A percentile compares a stretch with the other conserved stretches of the same genome.
These are phyloP conservation scores for Oplegnathus fasciatus DNA, from an alignment of 2,113 vertebrate genomes.

Conservation along the genomic window DNA sequence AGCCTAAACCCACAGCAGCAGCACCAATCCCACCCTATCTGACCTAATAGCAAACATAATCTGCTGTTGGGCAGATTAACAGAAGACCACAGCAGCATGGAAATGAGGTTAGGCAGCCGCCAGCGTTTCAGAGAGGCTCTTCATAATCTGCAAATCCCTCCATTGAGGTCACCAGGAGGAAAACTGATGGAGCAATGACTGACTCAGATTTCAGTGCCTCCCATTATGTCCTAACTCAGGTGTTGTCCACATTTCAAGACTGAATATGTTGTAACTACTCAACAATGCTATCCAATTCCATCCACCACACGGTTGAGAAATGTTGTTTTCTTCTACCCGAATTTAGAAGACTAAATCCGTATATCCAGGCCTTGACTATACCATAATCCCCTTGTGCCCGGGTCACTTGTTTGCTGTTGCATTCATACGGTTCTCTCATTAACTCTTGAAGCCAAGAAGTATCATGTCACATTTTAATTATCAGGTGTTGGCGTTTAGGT, in stretches of 20 bases:
- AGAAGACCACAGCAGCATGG: constrained; percentile 65
- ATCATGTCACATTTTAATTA: background rate
- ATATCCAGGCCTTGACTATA: background rate
- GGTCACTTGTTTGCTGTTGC: background rate
- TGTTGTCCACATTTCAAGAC: background rate
- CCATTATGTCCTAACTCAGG: background rate
- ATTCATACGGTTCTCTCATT: background rate
- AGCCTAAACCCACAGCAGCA: constrained; percentile 51
- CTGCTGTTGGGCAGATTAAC: constrained; percentile 79
- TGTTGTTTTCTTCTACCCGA: background rate
- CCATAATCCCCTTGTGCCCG: background rate
- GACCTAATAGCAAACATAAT: constrained; percentile 68
- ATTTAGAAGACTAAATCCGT: background rate
- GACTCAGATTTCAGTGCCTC: background rate
- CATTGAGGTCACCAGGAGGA: constrained; percentile 67
- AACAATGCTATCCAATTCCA: background rate
- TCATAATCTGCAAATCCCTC: constrained; percentile 76
- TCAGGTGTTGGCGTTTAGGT: background rate
- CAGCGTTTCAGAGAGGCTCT: constrained; percentile 61
- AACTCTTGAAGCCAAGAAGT: background rate
- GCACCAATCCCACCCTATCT: constrained; percentile 42
- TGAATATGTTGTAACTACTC: background rate
- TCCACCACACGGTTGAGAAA: background rate
- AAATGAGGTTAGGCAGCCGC: constrained; percentile 74
- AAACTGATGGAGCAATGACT: background rate